Evolutionary conservation across 2,888 invertebrate genomes (phyloP).

Genomic region (Polyommatus icarus): DNA sequence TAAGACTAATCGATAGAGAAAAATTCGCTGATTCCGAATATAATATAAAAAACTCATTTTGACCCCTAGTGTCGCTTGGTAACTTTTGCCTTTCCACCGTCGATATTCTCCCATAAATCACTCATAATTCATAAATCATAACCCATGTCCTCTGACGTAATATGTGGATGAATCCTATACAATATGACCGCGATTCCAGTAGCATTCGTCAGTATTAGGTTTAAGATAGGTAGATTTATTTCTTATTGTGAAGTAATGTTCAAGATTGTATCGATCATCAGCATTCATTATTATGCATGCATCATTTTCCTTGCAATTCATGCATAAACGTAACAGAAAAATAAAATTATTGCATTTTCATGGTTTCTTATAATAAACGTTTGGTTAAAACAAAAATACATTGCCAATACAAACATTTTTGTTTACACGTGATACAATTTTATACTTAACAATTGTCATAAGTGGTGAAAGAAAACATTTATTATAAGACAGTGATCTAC

Average conservation of each 20-base stretch:
- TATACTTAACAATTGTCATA: not conserved
- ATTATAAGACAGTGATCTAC: not conserved
- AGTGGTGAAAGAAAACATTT: not conserved
- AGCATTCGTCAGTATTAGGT: not conserved
- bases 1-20: too few relatives aligned
- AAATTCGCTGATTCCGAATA: too few relatives aligned
- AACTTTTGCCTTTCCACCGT: too few relatives aligned
- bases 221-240: not conserved
- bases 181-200: not conserved
- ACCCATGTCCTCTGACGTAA: not conserved
- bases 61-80: too few relatives aligned
- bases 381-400: not conserved
- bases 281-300: not conserved
- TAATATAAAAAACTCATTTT: too few relatives aligned
- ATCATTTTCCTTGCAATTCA: not conserved
- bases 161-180: not conserved
- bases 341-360: not conserved
- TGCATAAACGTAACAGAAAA: not conserved
- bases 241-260: not conserved
- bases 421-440: too few relatives aligned
- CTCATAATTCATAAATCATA: not conserved
- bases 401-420: not conserved
- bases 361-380: not conserved
- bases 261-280: not conserved
- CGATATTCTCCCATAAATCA: too few relatives aligned